These are phyloP conservation scores for Calliopsis andreniformis DNA, from an alignment of 1,140 invertebrate genomes.

Conservation along the genomic window DNA sequence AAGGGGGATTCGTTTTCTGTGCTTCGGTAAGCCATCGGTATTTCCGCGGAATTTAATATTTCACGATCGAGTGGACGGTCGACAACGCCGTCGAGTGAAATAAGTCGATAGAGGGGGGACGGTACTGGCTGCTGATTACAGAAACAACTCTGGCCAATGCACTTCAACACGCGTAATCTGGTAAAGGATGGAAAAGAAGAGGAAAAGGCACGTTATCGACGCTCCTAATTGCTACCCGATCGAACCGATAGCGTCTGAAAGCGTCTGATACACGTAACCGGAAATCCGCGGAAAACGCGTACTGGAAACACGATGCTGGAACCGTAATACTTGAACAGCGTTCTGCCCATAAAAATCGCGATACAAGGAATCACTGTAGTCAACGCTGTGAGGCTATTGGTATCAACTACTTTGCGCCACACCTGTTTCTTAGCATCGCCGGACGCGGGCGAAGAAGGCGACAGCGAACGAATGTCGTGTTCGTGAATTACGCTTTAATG, in stretches of 20 bases:
- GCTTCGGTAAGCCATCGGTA: background rate
- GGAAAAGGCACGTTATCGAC: conserved; percentile 2
- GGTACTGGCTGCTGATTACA: background rate
- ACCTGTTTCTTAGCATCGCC: background rate
- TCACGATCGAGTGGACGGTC: background rate
- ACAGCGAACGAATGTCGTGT: background rate
- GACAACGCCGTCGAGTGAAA: background rate
- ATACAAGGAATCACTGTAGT: background rate
- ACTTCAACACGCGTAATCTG: background rate
- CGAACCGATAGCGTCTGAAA: background rate
- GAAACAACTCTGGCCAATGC: background rate
- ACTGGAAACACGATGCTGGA: background rate
- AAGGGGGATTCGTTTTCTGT: conserved; percentile 2
- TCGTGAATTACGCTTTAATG: conserved; percentile 20
- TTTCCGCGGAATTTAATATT: conserved; percentile 22
- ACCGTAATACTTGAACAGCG: background rate
- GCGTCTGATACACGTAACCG: background rate
- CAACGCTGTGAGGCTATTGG: background rate
- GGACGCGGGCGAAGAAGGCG: background rate
- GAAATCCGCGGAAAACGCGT: background rate
- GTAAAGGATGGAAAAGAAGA: background rate
- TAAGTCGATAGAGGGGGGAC: background rate
- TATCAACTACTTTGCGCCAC: background rate
- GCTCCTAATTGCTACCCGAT: conserved; percentile 20
- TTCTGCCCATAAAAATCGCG: background rate